phyloP scores from a whole-genome alignment of 2,888 invertebrate species.

The Ischnus inquisitorius region DNA sequence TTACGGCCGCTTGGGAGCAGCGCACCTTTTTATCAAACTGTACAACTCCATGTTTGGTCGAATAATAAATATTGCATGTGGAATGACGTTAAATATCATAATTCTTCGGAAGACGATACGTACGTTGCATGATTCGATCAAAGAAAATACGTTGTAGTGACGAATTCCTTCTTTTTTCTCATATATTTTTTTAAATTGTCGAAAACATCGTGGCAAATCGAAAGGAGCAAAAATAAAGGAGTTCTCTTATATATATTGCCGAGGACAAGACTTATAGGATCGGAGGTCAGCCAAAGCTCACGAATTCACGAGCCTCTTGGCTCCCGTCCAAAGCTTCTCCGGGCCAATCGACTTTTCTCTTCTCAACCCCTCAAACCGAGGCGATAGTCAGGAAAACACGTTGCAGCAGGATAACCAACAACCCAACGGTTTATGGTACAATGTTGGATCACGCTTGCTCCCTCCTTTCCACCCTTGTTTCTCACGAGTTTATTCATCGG shows the following conservation, averaged over 20 bases:
- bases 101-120: constrained; percentile 2
- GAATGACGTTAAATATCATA: background rate
- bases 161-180: background rate
- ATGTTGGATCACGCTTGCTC: constrained; percentile 56
- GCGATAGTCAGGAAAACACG: constrained; percentile 45
- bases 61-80: constrained; percentile 5
- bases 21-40: constrained; percentile 36
- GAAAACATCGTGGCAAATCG: constrained; percentile 28
- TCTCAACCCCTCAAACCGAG: background rate
- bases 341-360: constrained; percentile 69
- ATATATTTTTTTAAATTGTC: constrained; percentile 39
- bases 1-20: constrained; percentile 42
- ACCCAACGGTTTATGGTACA: background rate
- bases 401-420: constrained; percentile 23
- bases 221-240: constrained; percentile 43
- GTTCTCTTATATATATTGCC: constrained; percentile 45
- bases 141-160: background rate
- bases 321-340: constrained; percentile 73
- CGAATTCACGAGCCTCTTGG: constrained; percentile 72
- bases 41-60: background rate
- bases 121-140: background rate
- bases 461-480: constrained; percentile 11
- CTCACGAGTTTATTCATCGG: constrained; percentile 13
- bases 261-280: constrained; percentile 63
- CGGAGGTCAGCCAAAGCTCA: constrained; percentile 76